phyloP scores from a whole-genome alignment of 2,797 vertebrate species.

The Decapterus maruadsi region DNA sequence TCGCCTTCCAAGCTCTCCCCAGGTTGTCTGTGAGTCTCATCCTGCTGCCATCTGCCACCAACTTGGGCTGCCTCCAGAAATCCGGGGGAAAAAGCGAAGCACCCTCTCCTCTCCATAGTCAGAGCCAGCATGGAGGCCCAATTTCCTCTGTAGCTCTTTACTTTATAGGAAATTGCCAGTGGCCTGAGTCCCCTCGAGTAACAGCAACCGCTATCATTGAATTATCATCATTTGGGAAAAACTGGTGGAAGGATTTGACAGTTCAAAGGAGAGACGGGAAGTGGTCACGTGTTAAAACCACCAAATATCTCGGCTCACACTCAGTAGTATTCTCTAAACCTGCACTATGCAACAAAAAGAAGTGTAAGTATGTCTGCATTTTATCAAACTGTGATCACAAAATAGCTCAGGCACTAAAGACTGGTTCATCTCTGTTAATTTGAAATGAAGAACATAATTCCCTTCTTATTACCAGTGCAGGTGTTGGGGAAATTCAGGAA shows the following conservation, averaged over 20 bases:
- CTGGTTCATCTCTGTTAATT: slow-evolving; percentile 29
- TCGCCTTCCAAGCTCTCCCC: slow-evolving; percentile 78
- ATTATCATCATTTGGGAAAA: slow-evolving; percentile 38
- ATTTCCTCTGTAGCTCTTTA: slow-evolving; percentile 59
- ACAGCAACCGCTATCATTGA: slow-evolving; percentile 1
- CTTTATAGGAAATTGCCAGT: slow-evolving; percentile 61
- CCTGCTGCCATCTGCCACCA: slow-evolving; percentile 85
- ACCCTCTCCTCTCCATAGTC: slow-evolving; percentile 48
- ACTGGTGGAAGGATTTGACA: slow-evolving; percentile 5
- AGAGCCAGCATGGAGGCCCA: slow-evolving; percentile 73
- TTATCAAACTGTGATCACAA: slow-evolving; percentile 8
- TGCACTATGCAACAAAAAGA: slow-evolving; percentile 25
- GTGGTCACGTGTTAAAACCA: slow-evolving; percentile 33
- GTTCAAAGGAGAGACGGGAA: slow-evolving; percentile 41
- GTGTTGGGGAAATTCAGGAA: slow-evolving; percentile 38
- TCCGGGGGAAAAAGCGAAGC: slow-evolving; percentile 53
- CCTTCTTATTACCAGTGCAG: slow-evolving; percentile 27
- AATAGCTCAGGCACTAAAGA: slow-evolving; percentile 6
- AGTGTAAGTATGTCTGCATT: slow-evolving; percentile 9
- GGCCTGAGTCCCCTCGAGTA: slow-evolving; percentile 32
- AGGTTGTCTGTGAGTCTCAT: slow-evolving; percentile 82
- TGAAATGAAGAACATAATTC: slow-evolving; percentile 45
- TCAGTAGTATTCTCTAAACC: slow-evolving; percentile 19
- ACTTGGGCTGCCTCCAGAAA: slow-evolving; percentile 83
- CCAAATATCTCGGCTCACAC: slow-evolving; percentile 20